Conservation (phyloP, 2,113 vertebrate species). For the Phaethon lepturus region DNA sequence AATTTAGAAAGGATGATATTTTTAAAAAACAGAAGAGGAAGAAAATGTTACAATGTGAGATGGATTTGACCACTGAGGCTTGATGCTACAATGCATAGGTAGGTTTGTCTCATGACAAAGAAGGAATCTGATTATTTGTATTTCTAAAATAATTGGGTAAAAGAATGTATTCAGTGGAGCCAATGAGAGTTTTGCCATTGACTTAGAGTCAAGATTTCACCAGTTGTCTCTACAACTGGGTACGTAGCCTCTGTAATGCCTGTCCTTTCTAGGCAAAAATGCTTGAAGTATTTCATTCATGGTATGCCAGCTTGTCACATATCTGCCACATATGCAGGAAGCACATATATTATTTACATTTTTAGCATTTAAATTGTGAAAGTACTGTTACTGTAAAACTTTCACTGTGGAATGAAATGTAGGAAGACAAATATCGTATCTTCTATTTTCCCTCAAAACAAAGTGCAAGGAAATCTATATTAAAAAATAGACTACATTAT, state of each 20-base stretch:
- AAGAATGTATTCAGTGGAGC: not conserved
- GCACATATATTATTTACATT: constrained; percentile 15
- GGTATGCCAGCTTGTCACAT: not conserved
- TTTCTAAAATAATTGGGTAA: not conserved
- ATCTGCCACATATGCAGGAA: not conserved
- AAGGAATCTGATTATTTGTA: not conserved
- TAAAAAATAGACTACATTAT: not conserved
- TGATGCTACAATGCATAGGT: not conserved
- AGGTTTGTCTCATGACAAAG: not conserved
- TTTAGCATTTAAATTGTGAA: not conserved
- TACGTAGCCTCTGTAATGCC: not conserved
- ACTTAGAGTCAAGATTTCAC: not conserved
- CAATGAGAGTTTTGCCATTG: not conserved
- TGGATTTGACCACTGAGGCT: not conserved
- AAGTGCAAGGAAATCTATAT: not conserved
- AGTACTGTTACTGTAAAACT: not conserved
- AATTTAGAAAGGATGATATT: not conserved
- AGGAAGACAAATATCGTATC: not conserved
- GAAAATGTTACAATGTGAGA: not conserved
- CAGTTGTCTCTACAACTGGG: not conserved
- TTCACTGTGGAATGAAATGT: not conserved
- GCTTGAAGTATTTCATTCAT: not conserved
- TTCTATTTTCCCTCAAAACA: not conserved
- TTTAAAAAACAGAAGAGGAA: not conserved
- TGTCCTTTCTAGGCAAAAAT: not conserved